Evolutionary conservation across 2,797 vertebrate species (phyloP), one percentile per base, ranked within the genome.

Genomic region (Chiroxiphia lanceolata): DNA sequence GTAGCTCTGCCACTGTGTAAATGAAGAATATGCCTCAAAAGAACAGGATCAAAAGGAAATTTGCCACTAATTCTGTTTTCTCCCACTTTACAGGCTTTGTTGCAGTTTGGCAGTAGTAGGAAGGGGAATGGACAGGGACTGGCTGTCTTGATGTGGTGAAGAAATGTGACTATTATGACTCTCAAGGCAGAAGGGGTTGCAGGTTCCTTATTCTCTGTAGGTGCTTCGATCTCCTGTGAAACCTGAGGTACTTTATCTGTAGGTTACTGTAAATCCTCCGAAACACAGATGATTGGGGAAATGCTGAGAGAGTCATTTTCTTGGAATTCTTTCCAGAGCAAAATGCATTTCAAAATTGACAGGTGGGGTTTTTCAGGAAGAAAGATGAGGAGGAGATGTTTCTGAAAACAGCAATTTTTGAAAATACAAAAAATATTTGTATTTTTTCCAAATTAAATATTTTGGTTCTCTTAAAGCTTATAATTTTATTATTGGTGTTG

Each of bases 211-310:
- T 83, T 27, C 42, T 65, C 48, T 44, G 11, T 42, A 64, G 40
- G 31, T 72, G 20, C 23, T 54, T 76, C 40, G 54, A 0, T n/a
- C 5, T 8, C 6, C 19, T 34, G 9, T 71, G 65, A 77, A 84
- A 69, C 15, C 45, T 21, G n/a, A 12, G 15, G 18, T 61, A 9
- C 36, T 61, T 71, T 9, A 17, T 42, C 26, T 61, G 5, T 8
- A 21, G 18, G n/a, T 47, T 60, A 7, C 36, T 77, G 50, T 4
- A 27, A 48, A 70, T 50, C 31, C 42, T 84, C 18, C 14, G 59
- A 83, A 80, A 9, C n/a, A 36, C 13, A 80, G 3, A 45, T 38
- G 15, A 36, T 8, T 0, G 0, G 23, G 31, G 27, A 51, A 76
- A 68, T 2, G 3, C 33, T 10, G 12, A 72, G 9, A 20, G 20